Percentiles rank a stretch among this genome's conserved stretches.
phyloP scores from a whole-genome alignment of 2,888 invertebrate species.

The Hyles lineata region DNA sequence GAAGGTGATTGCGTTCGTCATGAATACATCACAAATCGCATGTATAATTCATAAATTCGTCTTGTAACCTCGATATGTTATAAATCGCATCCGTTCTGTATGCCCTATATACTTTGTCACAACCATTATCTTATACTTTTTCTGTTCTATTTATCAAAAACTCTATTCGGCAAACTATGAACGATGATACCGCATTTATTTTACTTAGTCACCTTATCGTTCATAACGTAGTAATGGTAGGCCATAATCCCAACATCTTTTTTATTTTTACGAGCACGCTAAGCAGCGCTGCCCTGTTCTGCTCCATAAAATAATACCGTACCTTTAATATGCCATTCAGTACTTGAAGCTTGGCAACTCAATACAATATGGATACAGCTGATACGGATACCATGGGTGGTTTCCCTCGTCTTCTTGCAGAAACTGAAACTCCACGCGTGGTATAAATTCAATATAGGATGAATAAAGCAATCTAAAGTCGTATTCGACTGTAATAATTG shows the following conservation, averaged over 20 bases:
- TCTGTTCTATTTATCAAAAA: conserved; percentile 19
- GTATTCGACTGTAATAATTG: too few relatives aligned
- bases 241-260: conserved; percentile 9
- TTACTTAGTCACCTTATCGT: conserved; percentile 20
- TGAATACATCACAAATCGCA: conserved; percentile 56
- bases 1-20: conserved; percentile 45
- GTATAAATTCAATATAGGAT: too few relatives aligned
- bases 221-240: conserved; percentile 1
- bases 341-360: not conserved
- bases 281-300: not conserved
- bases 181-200: conserved; percentile 12
- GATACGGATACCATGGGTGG: not conserved
- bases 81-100: conserved; percentile 34
- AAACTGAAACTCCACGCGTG: too few relatives aligned
- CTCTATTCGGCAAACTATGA: not conserved
- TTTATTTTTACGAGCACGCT: conserved; percentile 19
- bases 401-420: not conserved
- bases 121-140: conserved; percentile 1
- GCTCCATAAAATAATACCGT: not conserved
- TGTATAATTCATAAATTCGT: conserved; percentile 58
- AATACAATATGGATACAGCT: not conserved
- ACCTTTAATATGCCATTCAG: not conserved
- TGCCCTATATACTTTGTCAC: conserved; percentile 26
- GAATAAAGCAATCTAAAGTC: too few relatives aligned
- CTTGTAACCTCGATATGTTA: conserved; percentile 36